Evolutionary conservation across 2,797 vertebrate genomes (phyloP).

Genomic region (Melanotaenia maccullochi): DNA sequence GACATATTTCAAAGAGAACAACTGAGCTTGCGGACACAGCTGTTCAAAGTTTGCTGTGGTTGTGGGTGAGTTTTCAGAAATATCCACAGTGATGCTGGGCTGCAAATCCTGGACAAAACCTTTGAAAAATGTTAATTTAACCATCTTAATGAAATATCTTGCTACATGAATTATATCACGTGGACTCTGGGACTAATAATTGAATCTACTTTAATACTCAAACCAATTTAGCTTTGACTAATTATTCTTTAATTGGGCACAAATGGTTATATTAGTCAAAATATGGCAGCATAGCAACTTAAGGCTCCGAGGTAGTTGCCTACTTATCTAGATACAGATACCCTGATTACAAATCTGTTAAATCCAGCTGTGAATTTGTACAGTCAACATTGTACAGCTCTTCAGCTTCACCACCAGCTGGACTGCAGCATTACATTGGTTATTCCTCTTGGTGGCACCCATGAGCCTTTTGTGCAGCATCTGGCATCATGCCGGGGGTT

Average conservation of each 20-base stretch:
- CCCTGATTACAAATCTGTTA: neutral
- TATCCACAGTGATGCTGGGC: neutral
- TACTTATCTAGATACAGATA: neutral
- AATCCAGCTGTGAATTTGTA: neutral
- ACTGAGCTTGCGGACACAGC: neutral
- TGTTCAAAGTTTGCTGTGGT: neutral
- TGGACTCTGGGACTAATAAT: neutral
- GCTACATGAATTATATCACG: neutral
- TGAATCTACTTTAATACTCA: no score
- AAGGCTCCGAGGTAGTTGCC: neutral
- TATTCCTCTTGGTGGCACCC: conserved; percentile 72
- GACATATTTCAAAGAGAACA: neutral
- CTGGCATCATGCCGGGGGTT: conserved; percentile 78
- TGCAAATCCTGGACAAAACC: neutral
- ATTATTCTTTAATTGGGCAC: neutral
- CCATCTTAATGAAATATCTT: neutral
- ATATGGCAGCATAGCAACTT: neutral
- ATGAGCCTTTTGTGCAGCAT: conserved; percentile 45
- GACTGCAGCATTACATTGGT: conserved; percentile 3
- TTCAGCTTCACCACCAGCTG: neutral
- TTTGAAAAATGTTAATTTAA: neutral
- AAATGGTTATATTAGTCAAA: neutral
- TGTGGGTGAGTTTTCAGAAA: neutral
- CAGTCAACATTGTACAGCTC: neutral
- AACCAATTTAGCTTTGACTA: neutral